phyloP scores from a whole-genome alignment of 2,113 vertebrate species.

The Todiramphus chloris region DNA sequence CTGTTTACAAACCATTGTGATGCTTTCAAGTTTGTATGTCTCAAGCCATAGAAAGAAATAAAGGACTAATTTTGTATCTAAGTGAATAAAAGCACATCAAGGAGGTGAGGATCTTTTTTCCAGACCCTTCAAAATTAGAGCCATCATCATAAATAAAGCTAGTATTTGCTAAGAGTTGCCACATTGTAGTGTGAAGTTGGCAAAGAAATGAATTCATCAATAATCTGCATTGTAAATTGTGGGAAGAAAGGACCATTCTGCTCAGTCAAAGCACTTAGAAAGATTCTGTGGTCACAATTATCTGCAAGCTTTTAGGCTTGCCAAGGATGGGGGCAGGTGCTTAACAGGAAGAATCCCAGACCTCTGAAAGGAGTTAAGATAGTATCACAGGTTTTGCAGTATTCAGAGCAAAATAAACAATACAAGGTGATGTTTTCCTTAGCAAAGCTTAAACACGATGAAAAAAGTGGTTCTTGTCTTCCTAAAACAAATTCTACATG shows the following conservation, averaged over 20 bases:
- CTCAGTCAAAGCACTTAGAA: not conserved
- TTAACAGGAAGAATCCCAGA: not conserved
- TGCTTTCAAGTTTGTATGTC: not conserved
- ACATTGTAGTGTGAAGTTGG: not conserved
- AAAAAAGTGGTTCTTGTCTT: not conserved
- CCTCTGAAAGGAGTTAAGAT: not conserved
- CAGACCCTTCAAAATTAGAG: not conserved
- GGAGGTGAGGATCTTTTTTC: not conserved
- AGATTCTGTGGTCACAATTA: not conserved
- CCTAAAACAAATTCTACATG: not conserved
- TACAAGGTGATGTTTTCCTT: not conserved
- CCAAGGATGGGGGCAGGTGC: not conserved
- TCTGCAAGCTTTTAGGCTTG: not conserved
- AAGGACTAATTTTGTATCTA: not conserved
- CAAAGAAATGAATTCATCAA: not conserved
- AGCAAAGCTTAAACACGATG: not conserved
- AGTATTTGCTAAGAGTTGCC: not conserved
- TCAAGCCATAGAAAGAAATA: not conserved
- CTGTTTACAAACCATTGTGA: not conserved
- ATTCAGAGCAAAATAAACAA: not conserved
- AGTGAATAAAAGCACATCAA: not conserved
- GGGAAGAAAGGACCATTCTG: not conserved
- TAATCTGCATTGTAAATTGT: not conserved
- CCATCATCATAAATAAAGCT: not conserved
- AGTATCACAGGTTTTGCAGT: not conserved